Conservation (phyloP, 2,888 invertebrate genomes). For the Sipha maydis region DNA sequence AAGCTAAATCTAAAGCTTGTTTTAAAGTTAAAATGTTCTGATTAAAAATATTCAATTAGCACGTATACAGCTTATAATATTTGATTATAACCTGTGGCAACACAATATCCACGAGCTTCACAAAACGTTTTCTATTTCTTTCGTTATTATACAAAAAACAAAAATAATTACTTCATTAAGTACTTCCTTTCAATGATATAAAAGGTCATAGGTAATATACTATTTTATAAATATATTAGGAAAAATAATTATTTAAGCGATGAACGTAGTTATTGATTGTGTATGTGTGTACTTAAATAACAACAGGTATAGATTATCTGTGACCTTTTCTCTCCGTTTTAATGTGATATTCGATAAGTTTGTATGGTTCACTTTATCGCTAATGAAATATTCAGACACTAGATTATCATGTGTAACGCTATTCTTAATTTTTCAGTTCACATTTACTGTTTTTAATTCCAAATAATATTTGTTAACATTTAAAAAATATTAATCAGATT, state of each 20-base stretch:
- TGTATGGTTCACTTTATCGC: not conserved
- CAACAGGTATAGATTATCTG: not conserved
- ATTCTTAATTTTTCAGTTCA: not conserved
- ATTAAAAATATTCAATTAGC: not conserved
- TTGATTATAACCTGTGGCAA: not conserved
- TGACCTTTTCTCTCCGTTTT: conserved; percentile 1
- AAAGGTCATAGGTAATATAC: not conserved
- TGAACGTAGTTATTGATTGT: not conserved
- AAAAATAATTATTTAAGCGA: not conserved
- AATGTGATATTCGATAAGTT: not conserved
- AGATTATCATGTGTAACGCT: not conserved
- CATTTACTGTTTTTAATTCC: not conserved
- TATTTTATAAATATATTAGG: not conserved
- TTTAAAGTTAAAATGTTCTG: not conserved
- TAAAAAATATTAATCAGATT: not conserved
- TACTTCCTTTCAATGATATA: not conserved
- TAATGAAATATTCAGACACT: not conserved
- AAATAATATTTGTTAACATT: no score
- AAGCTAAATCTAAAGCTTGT: not conserved
- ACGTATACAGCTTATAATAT: no score
- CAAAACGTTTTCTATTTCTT: not conserved
- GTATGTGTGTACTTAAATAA: not conserved
- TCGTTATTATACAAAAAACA: not conserved
- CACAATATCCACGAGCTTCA: not conserved
- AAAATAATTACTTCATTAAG: not conserved